Conservation (phyloP, 2,888 invertebrate genomes). For the Protonemura montana region DNA sequence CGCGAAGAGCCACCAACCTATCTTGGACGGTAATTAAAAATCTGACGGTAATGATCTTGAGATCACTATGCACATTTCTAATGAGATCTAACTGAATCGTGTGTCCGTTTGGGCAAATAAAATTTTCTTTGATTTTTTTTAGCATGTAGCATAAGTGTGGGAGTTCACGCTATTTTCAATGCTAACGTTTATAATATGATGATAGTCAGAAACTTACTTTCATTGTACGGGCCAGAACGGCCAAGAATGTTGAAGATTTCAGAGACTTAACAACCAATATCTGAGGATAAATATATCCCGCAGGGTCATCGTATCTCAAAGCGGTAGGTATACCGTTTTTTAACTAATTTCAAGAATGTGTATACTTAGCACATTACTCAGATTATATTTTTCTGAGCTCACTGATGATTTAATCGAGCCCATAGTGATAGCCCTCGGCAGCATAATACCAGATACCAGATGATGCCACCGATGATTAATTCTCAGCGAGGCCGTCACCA, state of each 20-base stretch:
- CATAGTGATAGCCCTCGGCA: background rate
- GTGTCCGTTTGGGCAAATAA: background rate
- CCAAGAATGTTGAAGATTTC: background rate
- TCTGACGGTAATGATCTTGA: background rate
- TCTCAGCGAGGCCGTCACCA: background rate
- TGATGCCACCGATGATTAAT: background rate
- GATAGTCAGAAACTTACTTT: background rate
- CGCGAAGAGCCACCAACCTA: background rate
- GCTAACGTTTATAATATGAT: too few species aligned
- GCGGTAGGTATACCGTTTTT: background rate
- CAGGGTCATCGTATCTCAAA: background rate
- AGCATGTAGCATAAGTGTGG: background rate
- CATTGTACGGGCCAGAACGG: background rate
- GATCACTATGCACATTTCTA: background rate
- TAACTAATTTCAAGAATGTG: background rate
- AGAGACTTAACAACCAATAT: too few species aligned
- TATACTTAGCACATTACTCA: conserved; percentile 12
- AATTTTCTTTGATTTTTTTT: background rate
- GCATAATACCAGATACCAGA: background rate
- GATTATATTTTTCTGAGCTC: background rate
- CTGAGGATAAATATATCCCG: background rate
- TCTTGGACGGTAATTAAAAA: background rate
- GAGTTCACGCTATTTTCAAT: background rate
- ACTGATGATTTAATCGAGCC: background rate
- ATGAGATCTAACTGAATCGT: background rate